Percentiles rank a stretch among this genome's conserved stretches.
Evolutionary conservation across 2,797 vertebrate genomes (phyloP).

Genomic region (Echeneis naucrates): DNA sequence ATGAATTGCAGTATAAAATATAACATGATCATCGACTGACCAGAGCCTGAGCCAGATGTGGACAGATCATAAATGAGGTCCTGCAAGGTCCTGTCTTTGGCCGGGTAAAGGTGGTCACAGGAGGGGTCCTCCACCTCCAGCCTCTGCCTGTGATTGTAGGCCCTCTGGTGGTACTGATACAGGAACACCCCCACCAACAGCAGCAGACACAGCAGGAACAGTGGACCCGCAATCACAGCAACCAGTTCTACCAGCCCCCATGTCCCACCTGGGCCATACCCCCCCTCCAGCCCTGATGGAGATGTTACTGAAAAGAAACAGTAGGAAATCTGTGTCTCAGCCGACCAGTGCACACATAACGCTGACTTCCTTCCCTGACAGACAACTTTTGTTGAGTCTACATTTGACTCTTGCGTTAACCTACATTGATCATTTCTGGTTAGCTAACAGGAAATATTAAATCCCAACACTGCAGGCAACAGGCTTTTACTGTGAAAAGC

Average conservation of each 20-base stretch:
- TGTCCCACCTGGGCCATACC: constrained; percentile 67
- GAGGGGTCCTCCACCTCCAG: constrained; percentile 95
- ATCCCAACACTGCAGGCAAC: neutral
- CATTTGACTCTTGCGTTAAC: constrained; percentile 16
- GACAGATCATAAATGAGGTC: constrained; percentile 97
- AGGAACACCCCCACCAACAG: constrained; percentile 89
- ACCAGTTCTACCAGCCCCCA: constrained; percentile 95
- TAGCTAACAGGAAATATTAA: neutral
- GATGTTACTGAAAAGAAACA: constrained; percentile 69
- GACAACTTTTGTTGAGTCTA: neutral
- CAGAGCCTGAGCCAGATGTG: constrained; percentile 96
- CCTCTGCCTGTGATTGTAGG: constrained; percentile 93
- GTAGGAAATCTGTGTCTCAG: constrained; percentile 2
- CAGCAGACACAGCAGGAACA: constrained; percentile 92
- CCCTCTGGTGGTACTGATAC: constrained; percentile 92
- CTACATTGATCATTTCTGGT: constrained; percentile 9
- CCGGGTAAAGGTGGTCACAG: constrained; percentile 93
- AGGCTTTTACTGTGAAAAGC: constrained; percentile 12
- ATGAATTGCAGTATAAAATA: neutral
- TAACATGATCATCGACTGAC: constrained; percentile 72
- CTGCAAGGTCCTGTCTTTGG: constrained; percentile 95
- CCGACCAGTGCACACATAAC: neutral
- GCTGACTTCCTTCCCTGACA: neutral
- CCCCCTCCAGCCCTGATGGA: constrained; percentile 37
- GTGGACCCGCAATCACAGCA: constrained; percentile 90